Base-by-base conservation (phyloP, 1,140 invertebrate species). In the Conopomorpha cramerella region DNA sequence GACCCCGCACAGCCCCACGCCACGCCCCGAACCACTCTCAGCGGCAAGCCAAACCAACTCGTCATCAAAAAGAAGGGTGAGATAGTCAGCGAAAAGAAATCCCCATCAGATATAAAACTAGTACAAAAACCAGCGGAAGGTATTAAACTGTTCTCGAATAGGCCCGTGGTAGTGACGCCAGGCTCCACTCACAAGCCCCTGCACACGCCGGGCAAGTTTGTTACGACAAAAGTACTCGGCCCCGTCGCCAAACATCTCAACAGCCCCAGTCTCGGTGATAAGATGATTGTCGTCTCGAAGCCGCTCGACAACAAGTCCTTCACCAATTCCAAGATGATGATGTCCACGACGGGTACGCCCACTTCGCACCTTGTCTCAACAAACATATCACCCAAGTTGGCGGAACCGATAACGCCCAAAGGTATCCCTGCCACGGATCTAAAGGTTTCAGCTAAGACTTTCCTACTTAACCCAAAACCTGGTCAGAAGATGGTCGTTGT, bases 401-500 rank as follows among this genome's bases (percentile, higher is more conserved):
- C 62, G 2, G 74, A 78, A 55, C 43, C 55, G 10, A 39, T 77
- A 25, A 71, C 70, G 6, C 61, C 71, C 16, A 76, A 76, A 55
- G 67, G 71, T 18, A 63, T 78, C 14, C 71, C 66, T n/a, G 70
- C 72, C 10, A 73, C 72, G 15, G 77, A 79, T 42, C 41, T 78
- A 12, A 79, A 77, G 56, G 65, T 79, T 4, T 72, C 72, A 3
- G 68, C 77, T 0, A 79, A 78, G 56, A 70, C 77, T 16, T 63
- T 78, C 13, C 61, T 79, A 23, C 41, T 79, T 10, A 79, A 77
- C 49, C 67, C 71, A 7, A 79, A 77, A 50, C 70, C 70, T 3
- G 73, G 72, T 4, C 73, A 79, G 46, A 79, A 77, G 46, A 79
- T 78, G 77, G 71, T 79, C 13, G 73, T 79, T 2, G 28, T 79